Conservation (phyloP, 2,113 vertebrate species). For the Amazona guildingii region DNA sequence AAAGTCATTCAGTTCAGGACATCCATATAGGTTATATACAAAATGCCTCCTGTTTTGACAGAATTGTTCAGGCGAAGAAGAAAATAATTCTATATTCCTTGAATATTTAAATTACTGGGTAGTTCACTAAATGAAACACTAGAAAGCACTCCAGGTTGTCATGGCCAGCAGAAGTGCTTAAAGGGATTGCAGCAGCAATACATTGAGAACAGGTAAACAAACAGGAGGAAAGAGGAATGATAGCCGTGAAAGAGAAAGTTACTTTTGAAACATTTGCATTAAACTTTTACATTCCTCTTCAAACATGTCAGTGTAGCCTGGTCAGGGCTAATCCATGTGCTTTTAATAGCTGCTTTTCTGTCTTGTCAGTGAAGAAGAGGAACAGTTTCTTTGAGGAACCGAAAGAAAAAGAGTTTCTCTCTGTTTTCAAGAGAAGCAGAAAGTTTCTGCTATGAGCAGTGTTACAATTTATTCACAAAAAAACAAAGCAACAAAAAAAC, state of each 20-base stretch:
- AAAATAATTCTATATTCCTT: background rate
- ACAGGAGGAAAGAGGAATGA: background rate
- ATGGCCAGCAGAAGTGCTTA: background rate
- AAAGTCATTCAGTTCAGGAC: background rate
- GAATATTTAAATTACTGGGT: background rate
- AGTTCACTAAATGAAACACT: background rate
- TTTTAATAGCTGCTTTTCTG: background rate
- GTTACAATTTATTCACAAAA: background rate
- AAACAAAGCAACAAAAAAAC: background rate
- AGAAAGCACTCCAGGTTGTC: background rate
- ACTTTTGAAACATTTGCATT: background rate
- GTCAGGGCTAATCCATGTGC: background rate
- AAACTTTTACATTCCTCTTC: background rate
- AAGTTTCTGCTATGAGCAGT: background rate
- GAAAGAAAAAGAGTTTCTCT: too few species aligned
- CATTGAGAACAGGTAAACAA: background rate
- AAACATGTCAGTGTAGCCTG: background rate
- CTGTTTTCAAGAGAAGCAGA: too few species aligned
- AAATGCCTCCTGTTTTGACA: background rate
- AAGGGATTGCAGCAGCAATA: background rate
- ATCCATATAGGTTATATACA: background rate
- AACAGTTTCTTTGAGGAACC: background rate
- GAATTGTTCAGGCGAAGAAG: background rate
- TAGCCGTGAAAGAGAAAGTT: background rate
- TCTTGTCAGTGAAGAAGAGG: background rate